Percentiles rank a stretch among this genome's conserved stretches.
Evolutionary conservation across 2,797 vertebrate species (phyloP).

Genomic region (Onychomys torridus): DNA sequence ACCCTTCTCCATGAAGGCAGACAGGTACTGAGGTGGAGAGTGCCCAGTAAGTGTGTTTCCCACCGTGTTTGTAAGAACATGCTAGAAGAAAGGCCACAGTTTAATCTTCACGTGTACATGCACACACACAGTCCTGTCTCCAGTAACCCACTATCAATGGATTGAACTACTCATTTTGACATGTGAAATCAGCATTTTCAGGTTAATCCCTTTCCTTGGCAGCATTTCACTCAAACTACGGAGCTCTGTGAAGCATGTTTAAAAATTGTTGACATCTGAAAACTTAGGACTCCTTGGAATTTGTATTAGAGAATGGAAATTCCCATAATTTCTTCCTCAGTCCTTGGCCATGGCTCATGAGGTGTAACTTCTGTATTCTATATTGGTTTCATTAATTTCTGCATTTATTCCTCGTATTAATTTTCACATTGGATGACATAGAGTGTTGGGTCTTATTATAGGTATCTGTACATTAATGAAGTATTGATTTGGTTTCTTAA

Average conservation of each 20-base stretch:
- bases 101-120: background rate
- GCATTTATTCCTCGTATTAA: background rate
- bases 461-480: background rate
- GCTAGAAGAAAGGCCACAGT: background rate
- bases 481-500: constrained; percentile 15
- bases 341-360: background rate
- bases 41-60: background rate
- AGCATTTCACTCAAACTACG: constrained; percentile 35
- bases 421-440: background rate
- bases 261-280: constrained; percentile 54
- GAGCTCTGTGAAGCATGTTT: constrained; percentile 61
- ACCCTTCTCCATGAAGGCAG: background rate
- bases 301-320: background rate
- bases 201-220: constrained; percentile 32
- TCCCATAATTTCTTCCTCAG: background rate
- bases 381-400: constrained; percentile 1
- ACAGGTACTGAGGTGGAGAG: background rate
- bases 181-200: constrained; percentile 35
- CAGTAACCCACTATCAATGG: background rate
- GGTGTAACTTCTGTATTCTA: background rate
- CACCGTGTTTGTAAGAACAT: background rate
- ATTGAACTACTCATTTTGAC: constrained; percentile 45
- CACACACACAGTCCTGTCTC: background rate
- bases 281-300: constrained; percentile 27
- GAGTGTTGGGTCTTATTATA: background rate